These are phyloP conservation scores for Sardinella longiceps DNA, from an alignment of 2,797 vertebrate genomes.

Conservation along the genomic window DNA sequence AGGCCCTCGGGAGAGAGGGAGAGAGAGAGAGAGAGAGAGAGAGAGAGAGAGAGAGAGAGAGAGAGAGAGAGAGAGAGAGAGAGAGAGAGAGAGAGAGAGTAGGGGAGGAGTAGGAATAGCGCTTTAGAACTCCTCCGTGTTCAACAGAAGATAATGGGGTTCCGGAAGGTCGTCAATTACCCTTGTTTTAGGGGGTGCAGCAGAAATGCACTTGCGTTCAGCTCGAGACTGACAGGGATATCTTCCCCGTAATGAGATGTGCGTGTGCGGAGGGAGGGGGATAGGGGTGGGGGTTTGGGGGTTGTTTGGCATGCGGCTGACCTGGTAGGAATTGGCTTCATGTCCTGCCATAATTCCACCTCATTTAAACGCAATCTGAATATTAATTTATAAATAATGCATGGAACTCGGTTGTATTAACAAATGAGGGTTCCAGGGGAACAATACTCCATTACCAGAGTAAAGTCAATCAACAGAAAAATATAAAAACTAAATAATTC, in stretches of 20 bases:
- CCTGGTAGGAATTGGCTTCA: conserved; percentile 62
- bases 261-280: conserved; percentile 10
- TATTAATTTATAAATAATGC: conserved; percentile 53
- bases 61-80: conserved; percentile 52
- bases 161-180: conserved; percentile 72
- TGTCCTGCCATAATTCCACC: conserved; percentile 57
- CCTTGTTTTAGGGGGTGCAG: conserved; percentile 57
- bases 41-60: conserved; percentile 64
- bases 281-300: too few species aligned
- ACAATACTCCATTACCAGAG: neutral
- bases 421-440: neutral
- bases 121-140: conserved; percentile 74
- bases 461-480: neutral
- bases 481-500: neutral
- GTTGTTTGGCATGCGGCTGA: conserved; percentile 62
- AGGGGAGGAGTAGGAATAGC: neutral
- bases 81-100: conserved; percentile 59
- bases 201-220: conserved; percentile 30
- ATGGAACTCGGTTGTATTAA: conserved; percentile 13
- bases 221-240: conserved; percentile 39
- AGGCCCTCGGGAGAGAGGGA: conserved; percentile 59
- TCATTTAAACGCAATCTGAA: conserved; percentile 52
- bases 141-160: conserved; percentile 72
- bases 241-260: conserved; percentile 73
- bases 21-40: conserved; percentile 64